Conservation (phyloP, 2,888 invertebrate genomes). For the Cantharis flavilabris region DNA sequence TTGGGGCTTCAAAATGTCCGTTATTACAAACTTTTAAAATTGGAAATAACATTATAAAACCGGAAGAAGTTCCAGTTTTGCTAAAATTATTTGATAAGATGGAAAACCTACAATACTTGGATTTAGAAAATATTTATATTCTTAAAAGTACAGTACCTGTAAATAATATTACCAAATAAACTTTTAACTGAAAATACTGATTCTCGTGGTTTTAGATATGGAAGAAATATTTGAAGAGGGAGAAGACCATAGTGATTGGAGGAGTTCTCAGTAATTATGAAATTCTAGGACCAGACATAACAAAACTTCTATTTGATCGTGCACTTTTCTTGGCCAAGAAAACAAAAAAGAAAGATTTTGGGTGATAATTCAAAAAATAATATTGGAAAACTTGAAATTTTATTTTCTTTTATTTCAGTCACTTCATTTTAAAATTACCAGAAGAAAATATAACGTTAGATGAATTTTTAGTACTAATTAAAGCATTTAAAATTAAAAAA, state of each 20-base stretch:
- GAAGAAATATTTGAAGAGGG: conserved; percentile 36
- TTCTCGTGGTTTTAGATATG: conserved; percentile 18
- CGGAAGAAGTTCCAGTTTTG: conserved; percentile 55
- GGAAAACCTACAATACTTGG: conserved; percentile 51
- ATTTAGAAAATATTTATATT: conserved; percentile 59
- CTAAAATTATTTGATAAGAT: conserved; percentile 50
- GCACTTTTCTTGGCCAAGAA: conserved; percentile 57
- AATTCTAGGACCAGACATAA: conserved; percentile 56
- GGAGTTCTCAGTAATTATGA: conserved; percentile 57
- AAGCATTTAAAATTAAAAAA: conserved; percentile 49
- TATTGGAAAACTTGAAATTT: neutral
- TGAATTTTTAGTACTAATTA: conserved; percentile 45
- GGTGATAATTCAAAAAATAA: conserved; percentile 34
- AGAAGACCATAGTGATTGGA: conserved; percentile 51
- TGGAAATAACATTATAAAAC: conserved; percentile 58
- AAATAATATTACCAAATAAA: conserved; percentile 17
- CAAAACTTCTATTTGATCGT: conserved; percentile 55
- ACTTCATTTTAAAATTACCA: conserved; percentile 52
- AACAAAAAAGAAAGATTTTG: conserved; percentile 58
- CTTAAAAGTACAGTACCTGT: conserved; percentile 53
- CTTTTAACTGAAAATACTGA: neutral
- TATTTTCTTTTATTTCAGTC: conserved; percentile 40
- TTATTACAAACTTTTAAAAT: conserved; percentile 55
- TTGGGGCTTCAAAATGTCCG: conserved; percentile 54
- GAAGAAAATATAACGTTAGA: conserved; percentile 44